phyloP scores from a whole-genome alignment of 2,888 invertebrate species.

The Synergus japonicus region DNA sequence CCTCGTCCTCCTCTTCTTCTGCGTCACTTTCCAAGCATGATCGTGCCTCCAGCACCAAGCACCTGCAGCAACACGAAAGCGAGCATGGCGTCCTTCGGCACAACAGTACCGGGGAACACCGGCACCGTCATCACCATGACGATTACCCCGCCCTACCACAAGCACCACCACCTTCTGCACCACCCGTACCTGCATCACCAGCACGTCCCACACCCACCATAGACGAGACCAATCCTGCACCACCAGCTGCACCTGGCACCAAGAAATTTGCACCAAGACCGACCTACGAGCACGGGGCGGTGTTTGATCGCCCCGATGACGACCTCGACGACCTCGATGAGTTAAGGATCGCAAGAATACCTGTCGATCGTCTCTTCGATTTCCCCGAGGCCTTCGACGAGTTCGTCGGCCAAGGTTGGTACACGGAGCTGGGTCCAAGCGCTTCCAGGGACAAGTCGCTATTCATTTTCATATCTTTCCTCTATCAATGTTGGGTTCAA shows the following conservation, averaged over 20 bases:
- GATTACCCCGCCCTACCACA: slow-evolving; percentile 61
- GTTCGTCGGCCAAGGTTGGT: slow-evolving; percentile 83
- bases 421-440: slow-evolving; percentile 76
- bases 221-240: slow-evolving; percentile 70
- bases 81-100: slow-evolving; percentile 51
- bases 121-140: slow-evolving; percentile 70
- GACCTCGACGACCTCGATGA: slow-evolving; percentile 77
- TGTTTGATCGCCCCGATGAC: slow-evolving; percentile 80
- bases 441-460: not conserved
- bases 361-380: slow-evolving; percentile 82
- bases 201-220: slow-evolving; percentile 69
- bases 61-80: slow-evolving; percentile 62
- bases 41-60: slow-evolving; percentile 69
- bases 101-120: slow-evolving; percentile 68
- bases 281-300: slow-evolving; percentile 75
- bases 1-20: slow-evolving; percentile 66
- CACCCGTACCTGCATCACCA: slow-evolving; percentile 65
- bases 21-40: slow-evolving; percentile 72
- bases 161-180: slow-evolving; percentile 68
- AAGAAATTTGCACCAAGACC: slow-evolving; percentile 75
- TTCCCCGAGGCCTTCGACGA: slow-evolving; percentile 82
- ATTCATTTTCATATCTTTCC: not conserved
- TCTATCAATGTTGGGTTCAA: not conserved
- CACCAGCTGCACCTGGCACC: slow-evolving; percentile 65
- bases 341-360: slow-evolving; percentile 76